Evolutionary conservation across 2,888 invertebrate genomes (phyloP), one percentile per base, ranked within the genome.

Genomic region (Conus canariensis): DNA sequence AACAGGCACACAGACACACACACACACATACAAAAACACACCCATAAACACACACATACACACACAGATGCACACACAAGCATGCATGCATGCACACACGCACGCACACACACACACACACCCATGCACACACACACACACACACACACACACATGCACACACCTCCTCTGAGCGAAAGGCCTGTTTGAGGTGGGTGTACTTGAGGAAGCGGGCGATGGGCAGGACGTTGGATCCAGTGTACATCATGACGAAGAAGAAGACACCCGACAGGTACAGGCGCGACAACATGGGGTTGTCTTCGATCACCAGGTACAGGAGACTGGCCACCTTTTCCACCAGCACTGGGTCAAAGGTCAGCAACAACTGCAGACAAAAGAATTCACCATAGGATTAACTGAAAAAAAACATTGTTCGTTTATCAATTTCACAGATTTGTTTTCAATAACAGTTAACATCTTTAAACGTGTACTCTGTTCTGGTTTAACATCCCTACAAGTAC

Each of bases 241-340:
- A 99, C 98, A 99, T 98, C 92, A 99, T 97, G 97, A 99, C 99
- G 96, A 99, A 99, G 97, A 98, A 99, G 97, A 99, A 99, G 58
- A 99, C 98, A 6, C 99, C 99, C 0, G 99, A 98, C 90, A 98
- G 97, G 96, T 99, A 99, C 83, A 99, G 97, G 95, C 99, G 98
- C 0, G 99, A 98, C 95, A 99, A 97, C 95, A 98, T 98, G 0
- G 99, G 99, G 97, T 99, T 99, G 97, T 99, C 99, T 95, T 98
- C 97, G 98, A 99, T 98, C 85, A 99, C 97, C 96, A 95, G 93
- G 91, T 95, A 95, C 91, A 97, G 91, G 25, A 99, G 97, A 2
- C 98, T 98, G 30, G 99, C 98, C 87, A 99, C 99, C 96, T 99
- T 98, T 96, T 99, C 99, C 14, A 99, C 98, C 89, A 99, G 97